phyloP scores from a whole-genome alignment of 2,113 vertebrate species.

The Nibea coibor region DNA sequence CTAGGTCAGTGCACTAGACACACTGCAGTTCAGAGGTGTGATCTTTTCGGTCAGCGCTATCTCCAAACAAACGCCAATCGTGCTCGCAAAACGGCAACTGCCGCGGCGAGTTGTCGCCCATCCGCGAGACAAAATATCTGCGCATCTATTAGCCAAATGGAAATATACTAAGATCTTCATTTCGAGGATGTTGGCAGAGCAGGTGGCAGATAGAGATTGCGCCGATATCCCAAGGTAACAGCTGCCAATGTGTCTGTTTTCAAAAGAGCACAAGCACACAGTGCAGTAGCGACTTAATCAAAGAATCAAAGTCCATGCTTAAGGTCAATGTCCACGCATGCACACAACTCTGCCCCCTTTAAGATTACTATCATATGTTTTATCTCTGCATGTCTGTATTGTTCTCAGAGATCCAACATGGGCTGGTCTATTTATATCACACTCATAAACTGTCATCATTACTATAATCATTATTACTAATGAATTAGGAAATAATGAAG shows the following conservation, averaged over 20 bases:
- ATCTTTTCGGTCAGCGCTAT: too few species aligned
- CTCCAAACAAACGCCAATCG: too few species aligned
- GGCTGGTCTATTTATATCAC: background rate
- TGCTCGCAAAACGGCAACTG: background rate
- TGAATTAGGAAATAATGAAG: too few species aligned
- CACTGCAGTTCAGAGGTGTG: too few species aligned
- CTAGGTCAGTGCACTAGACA: too few species aligned
- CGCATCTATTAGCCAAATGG: background rate
- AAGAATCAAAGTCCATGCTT: background rate
- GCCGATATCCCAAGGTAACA: constrained; percentile 14
- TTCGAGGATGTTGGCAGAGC: background rate
- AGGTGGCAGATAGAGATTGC: constrained; percentile 21
- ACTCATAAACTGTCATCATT: background rate
- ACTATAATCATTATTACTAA: too few species aligned
- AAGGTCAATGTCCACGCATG: background rate
- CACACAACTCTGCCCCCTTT: background rate
- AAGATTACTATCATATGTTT: background rate
- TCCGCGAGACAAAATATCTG: background rate
- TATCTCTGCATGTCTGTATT: background rate
- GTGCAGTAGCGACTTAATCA: background rate
- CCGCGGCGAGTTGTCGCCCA: background rate
- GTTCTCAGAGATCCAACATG: background rate
- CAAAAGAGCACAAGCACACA: background rate
- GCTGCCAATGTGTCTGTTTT: constrained; percentile 1
- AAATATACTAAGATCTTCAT: background rate